Evolutionary conservation across 1,140 invertebrate species (phyloP).

Genomic region (Sinonovacula constricta): DNA sequence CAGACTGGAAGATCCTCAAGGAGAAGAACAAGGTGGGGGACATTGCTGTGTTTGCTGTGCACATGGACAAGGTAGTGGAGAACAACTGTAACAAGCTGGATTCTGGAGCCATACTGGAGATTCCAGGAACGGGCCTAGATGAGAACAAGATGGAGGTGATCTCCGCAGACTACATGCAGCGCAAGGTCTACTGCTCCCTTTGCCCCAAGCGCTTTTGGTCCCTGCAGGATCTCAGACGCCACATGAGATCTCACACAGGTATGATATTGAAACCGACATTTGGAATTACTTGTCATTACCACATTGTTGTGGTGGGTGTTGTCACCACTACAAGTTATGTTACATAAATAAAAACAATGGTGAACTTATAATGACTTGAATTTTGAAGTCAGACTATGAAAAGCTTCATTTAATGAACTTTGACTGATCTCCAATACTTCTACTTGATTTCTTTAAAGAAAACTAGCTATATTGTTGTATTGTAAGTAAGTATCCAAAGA

Average conservation of each 20-base stretch:
- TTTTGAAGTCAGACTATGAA: too few relatives aligned
- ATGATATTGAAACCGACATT: too few relatives aligned
- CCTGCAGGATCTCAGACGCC: conserved; percentile 92
- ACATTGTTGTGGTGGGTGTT: too few relatives aligned
- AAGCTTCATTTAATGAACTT: too few relatives aligned
- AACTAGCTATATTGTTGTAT: not conserved
- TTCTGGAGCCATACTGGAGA: conserved; percentile 57
- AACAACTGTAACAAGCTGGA: conserved; percentile 67
- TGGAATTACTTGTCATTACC: too few relatives aligned
- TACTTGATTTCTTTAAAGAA: not conserved
- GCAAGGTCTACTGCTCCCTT: conserved; percentile 87
- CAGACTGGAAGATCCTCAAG: conserved; percentile 75
- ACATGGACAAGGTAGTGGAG: conserved; percentile 72
- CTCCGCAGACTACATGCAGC: conserved; percentile 89
- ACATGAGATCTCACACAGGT: conserved; percentile 85
- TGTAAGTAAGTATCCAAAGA: too few relatives aligned
- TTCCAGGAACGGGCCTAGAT: conserved; percentile 80
- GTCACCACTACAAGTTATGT: too few relatives aligned
- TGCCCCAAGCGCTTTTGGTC: conserved; percentile 96
- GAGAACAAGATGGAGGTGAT: conserved; percentile 79
- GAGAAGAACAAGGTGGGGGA: conserved; percentile 73
- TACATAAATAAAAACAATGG: too few relatives aligned
- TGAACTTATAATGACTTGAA: too few relatives aligned
- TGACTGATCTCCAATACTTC: too few relatives aligned
- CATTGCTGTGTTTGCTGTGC: conserved; percentile 64